Conservation (phyloP, 2,888 invertebrate genomes). For the Drosophila silvestris region DNA sequence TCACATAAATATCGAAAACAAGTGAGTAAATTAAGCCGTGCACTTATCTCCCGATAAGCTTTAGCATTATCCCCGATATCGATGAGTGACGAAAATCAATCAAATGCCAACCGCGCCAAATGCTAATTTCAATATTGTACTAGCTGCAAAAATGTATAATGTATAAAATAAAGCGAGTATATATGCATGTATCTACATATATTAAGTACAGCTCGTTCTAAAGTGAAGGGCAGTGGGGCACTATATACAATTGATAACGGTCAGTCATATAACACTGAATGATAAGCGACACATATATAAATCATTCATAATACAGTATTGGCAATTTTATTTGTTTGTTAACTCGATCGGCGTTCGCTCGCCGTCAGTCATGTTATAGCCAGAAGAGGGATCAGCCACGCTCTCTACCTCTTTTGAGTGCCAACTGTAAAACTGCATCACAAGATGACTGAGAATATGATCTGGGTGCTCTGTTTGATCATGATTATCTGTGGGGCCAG, state of each 20-base stretch:
- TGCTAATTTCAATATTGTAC: background rate
- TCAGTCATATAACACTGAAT: conserved; percentile 19
- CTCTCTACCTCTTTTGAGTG: background rate
- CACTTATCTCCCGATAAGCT: background rate
- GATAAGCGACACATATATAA: background rate
- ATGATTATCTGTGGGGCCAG: background rate
- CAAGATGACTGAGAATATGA: background rate
- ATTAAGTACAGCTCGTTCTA: background rate
- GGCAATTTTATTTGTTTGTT: background rate
- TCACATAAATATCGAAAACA: background rate
- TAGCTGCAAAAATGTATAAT: background rate
- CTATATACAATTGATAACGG: background rate
- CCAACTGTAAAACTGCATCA: background rate
- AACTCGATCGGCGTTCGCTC: background rate
- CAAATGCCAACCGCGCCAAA: background rate
- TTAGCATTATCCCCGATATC: background rate
- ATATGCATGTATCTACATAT: background rate
- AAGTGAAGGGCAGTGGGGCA: background rate
- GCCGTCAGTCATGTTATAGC: conserved; percentile 52
- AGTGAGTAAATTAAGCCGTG: background rate
- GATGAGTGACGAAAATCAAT: background rate
- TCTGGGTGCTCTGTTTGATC: conserved; percentile 4
- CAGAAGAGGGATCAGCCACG: conserved; percentile 42
- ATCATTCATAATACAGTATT: conserved; percentile 14
- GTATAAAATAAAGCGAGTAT: background rate